Percentiles rank a stretch among this genome's conserved stretches.
These are phyloP conservation scores for Pterostichus niger DNA, from an alignment of 2,888 invertebrate species.

Conservation along the genomic window DNA sequence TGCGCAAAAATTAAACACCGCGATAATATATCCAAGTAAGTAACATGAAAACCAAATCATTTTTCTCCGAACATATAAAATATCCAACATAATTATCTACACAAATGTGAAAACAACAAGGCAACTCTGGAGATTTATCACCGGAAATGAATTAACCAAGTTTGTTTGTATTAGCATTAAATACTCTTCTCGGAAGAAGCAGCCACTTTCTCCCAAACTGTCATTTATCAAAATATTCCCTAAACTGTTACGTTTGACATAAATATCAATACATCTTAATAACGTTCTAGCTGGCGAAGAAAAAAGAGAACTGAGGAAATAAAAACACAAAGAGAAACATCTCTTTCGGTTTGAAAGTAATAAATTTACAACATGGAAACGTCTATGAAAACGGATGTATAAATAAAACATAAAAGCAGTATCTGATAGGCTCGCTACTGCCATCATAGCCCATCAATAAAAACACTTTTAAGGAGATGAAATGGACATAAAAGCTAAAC, in stretches of 20 bases:
- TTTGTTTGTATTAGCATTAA: conserved; percentile 61
- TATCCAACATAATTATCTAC: conserved; percentile 16
- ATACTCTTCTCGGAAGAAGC: conserved; percentile 1
- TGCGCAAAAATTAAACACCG: not conserved
- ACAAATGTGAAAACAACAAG: conserved; percentile 35
- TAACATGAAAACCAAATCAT: conserved; percentile 13
- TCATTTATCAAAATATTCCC: conserved; percentile 67
- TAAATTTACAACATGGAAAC: conserved; percentile 66
- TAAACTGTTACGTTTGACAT: conserved; percentile 66
- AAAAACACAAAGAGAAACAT: conserved; percentile 66
- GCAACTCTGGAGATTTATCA: conserved; percentile 9
- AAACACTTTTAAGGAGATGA: conserved; percentile 67
- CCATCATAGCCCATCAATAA: conserved; percentile 66
- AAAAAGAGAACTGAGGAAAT: conserved; percentile 61
- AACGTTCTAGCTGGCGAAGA: conserved; percentile 55
- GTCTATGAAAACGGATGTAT: conserved; percentile 67
- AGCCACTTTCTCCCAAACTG: conserved; percentile 54
- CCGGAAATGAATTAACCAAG: conserved; percentile 55
- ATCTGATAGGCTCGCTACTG: conserved; percentile 65
- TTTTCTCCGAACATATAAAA: conserved; percentile 14
- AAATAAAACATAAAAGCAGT: conserved; percentile 66
- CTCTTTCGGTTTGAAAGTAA: conserved; percentile 65
- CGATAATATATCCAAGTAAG: conserved; percentile 20
- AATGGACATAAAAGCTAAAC: conserved; percentile 65
- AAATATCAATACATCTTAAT: conserved; percentile 67